phyloP scores from a whole-genome alignment of 2,888 invertebrate species.

The Drosophila affinis region DNA sequence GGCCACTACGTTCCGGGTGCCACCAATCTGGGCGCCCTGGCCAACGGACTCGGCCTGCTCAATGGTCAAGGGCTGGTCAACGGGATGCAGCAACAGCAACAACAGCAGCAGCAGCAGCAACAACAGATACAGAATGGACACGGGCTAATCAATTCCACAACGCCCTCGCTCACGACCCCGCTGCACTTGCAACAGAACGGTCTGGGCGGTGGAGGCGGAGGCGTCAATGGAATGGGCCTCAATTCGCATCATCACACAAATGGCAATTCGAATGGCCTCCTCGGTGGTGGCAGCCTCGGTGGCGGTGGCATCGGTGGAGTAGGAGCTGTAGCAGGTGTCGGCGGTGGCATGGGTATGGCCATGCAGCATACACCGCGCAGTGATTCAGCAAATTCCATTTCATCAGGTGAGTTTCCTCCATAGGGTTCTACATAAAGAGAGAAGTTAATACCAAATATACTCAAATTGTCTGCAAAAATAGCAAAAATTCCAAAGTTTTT shows the following conservation, averaged over 20 bases:
- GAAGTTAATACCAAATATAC: background rate
- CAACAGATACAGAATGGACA: slow-evolving; percentile 62
- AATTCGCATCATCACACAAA: slow-evolving; percentile 60
- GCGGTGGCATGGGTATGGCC: slow-evolving; percentile 51
- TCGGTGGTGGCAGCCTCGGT: slow-evolving; percentile 16
- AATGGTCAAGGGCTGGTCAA: slow-evolving; percentile 49
- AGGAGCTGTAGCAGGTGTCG: slow-evolving; percentile 13
- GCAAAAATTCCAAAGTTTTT: too few relatives aligned
- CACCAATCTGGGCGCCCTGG: slow-evolving; percentile 62
- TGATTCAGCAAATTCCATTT: slow-evolving; percentile 84
- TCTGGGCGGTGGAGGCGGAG: slow-evolving; percentile 23
- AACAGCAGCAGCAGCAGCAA: slow-evolving; percentile 47
- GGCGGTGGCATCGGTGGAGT: slow-evolving; percentile 1
- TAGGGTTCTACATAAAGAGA: background rate
- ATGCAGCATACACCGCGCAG: slow-evolving; percentile 83
- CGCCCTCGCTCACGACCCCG: slow-evolving; percentile 48
- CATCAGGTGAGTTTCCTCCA: slow-evolving; percentile 82
- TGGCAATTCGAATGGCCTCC: slow-evolving; percentile 64
- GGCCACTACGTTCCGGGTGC: slow-evolving; percentile 60
- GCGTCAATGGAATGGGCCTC: slow-evolving; percentile 46
- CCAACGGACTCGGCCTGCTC: slow-evolving; percentile 60
- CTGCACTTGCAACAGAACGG: slow-evolving; percentile 70
- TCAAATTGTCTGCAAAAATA: too few relatives aligned
- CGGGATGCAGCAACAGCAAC: slow-evolving; percentile 47
- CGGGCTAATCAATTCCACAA: slow-evolving; percentile 67